phyloP scores from a whole-genome alignment of 1,140 invertebrate species.

The Mercenaria mercenaria region DNA sequence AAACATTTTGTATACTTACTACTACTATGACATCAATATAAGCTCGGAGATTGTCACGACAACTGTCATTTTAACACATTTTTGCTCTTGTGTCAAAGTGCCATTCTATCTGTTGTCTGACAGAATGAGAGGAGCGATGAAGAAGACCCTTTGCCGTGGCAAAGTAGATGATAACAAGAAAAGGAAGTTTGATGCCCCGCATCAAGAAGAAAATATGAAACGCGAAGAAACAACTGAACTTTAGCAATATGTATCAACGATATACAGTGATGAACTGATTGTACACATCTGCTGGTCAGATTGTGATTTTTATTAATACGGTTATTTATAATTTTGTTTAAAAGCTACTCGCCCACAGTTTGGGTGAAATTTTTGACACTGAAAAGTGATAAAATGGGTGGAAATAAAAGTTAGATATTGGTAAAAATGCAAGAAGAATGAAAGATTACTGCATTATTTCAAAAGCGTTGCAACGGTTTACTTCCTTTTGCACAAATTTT shows the following conservation, averaged over 20 bases:
- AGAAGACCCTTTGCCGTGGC: conserved; percentile 56
- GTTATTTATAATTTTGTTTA: too few relatives aligned
- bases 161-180: background rate
- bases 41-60: conserved; percentile 27
- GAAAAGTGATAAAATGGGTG: too few relatives aligned
- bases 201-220: background rate
- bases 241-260: background rate
- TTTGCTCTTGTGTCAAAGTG: conserved; percentile 54
- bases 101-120: conserved; percentile 65
- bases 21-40: conserved; percentile 61
- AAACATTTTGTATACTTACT: conserved; percentile 59
- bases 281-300: background rate
- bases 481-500: too few relatives aligned
- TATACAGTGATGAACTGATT: background rate
- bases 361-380: too few relatives aligned
- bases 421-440: too few relatives aligned
- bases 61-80: conserved; percentile 58
- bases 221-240: conserved; percentile 19
- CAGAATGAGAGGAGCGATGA: conserved; percentile 58
- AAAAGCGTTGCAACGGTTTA: too few relatives aligned
- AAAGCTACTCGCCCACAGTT: too few relatives aligned
- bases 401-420: too few relatives aligned
- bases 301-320: too few relatives aligned
- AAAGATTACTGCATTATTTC: too few relatives aligned
- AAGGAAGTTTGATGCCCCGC: background rate